Conservation (phyloP, 2,113 vertebrate genomes). For the Actinemys pallida region DNA sequence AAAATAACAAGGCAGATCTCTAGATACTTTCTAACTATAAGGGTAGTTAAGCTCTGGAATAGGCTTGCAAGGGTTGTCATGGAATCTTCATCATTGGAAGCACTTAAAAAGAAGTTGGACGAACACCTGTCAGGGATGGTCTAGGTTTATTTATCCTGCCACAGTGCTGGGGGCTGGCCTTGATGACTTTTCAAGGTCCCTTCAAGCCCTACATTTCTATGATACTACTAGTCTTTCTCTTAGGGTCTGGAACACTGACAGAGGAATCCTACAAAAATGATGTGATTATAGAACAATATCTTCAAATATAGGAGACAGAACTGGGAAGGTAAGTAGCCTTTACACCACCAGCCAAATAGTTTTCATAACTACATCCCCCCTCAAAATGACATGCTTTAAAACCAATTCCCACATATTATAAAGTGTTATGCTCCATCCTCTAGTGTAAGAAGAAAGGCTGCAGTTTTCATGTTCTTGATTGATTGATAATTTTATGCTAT, state of each 20-base stretch:
- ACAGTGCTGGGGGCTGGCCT: too few species aligned
- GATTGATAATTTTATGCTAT: too few species aligned
- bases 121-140: too few species aligned
- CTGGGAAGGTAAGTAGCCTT: background rate
- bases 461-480: background rate
- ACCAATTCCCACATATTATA: background rate
- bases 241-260: background rate
- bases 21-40: background rate
- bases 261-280: background rate
- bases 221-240: background rate
- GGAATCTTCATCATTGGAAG: too few species aligned
- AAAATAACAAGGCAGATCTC: background rate
- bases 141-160: too few species aligned
- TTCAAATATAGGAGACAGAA: background rate
- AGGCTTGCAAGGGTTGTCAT: too few species aligned
- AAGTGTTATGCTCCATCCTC: slow-evolving; percentile 40
- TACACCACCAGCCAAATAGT: background rate
- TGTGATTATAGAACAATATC: background rate
- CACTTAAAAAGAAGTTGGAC: too few species aligned
- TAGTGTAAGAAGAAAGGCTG: slow-evolving; percentile 11
- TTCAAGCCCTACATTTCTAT: background rate
- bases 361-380: slow-evolving; percentile 5
- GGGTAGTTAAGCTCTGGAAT: too few species aligned
- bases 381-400: slow-evolving; percentile 17
- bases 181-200: too few species aligned